Evolutionary conservation across 1,140 invertebrate species (phyloP).

Genomic region (Ctenoplectra terminalis): DNA sequence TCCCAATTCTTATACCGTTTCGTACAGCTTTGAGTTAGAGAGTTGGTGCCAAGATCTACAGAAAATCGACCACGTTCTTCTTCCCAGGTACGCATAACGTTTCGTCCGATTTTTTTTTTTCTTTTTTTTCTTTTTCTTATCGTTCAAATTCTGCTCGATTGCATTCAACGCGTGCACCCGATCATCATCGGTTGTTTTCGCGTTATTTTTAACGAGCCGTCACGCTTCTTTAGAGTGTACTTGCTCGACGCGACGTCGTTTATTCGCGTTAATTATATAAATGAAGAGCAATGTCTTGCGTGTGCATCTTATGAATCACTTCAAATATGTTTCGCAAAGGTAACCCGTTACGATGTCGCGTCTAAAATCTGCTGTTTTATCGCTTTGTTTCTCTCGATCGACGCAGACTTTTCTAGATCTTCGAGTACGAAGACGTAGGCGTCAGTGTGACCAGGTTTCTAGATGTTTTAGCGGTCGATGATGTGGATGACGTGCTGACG

Average conservation of each 20-base stretch:
- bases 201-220: conserved; percentile 38
- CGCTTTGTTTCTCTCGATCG: background rate
- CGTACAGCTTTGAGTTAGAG: background rate
- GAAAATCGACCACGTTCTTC: background rate
- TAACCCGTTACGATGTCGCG: background rate
- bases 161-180: background rate
- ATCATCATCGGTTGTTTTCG: conserved; percentile 21
- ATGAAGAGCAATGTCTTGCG: conserved; percentile 2
- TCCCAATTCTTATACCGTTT: background rate
- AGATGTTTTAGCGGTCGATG: conserved; percentile 31
- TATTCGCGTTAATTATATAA: conserved; percentile 38
- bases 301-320: conserved; percentile 2
- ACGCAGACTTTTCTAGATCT: background rate
- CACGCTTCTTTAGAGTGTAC: conserved; percentile 31
- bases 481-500: conserved; percentile 61
- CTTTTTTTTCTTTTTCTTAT: no score
- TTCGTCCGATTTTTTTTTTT: background rate
- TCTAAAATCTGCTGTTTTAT: background rate
- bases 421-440: background rate
- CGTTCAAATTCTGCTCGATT: background rate
- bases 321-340: background rate
- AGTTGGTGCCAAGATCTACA: background rate
- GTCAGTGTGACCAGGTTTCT: background rate
- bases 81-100: background rate
- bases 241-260: background rate